Conservation (phyloP, 2,113 vertebrate genomes). For the Mustelus asterias region DNA sequence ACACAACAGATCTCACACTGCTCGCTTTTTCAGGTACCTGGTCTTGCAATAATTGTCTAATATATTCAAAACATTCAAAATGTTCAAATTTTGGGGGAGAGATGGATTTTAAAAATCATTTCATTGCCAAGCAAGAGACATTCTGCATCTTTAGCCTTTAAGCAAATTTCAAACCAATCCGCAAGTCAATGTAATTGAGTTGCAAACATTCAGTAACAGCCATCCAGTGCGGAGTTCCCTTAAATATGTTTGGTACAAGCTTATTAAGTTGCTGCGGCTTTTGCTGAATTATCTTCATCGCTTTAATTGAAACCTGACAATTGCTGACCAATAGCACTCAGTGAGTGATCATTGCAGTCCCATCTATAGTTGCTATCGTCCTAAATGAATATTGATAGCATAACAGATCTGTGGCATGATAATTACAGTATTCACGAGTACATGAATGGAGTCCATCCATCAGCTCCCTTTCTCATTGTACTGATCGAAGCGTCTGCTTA, state of each 20-base stretch:
- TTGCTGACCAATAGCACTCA: background rate
- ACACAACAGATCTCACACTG: slow-evolving; percentile 2
- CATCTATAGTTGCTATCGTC: background rate
- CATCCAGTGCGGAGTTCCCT: background rate
- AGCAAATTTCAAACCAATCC: background rate
- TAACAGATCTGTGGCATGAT: background rate
- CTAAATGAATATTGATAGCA: too few relatives aligned
- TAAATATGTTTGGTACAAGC: background rate
- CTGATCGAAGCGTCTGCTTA: background rate
- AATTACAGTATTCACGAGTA: background rate
- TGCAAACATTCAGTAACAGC: background rate
- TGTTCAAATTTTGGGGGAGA: too few relatives aligned
- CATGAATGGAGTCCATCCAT: background rate
- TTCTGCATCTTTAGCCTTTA: background rate
- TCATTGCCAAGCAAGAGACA: background rate
- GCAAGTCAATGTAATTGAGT: background rate
- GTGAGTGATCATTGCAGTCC: background rate
- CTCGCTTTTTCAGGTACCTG: background rate
- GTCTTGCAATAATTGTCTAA: background rate
- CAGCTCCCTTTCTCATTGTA: background rate
- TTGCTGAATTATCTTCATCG: background rate
- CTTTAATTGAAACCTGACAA: slow-evolving; percentile 14
- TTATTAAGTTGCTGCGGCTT: background rate
- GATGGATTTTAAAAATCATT: background rate
- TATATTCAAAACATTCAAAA: too few relatives aligned